Percentiles rank a stretch among this genome's conserved stretches.
These are phyloP conservation scores for Thymelicus sylvestris DNA, from an alignment of 2,888 invertebrate genomes.

Conservation along the genomic window DNA sequence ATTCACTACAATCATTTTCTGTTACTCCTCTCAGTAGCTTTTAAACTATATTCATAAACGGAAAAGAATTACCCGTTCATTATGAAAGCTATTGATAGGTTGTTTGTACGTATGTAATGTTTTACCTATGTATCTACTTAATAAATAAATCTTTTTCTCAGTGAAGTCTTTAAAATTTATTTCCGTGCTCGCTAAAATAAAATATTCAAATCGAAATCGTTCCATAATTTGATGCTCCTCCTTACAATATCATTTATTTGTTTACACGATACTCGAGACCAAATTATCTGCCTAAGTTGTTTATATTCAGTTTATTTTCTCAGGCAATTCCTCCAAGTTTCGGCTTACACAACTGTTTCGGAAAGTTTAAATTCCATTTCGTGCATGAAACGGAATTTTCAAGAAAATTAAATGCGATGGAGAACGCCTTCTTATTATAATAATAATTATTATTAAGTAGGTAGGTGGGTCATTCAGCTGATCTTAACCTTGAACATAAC, in stretches of 20 bases:
- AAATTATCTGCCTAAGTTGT: conserved; percentile 17
- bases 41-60: too few relatives aligned
- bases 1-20: too few relatives aligned
- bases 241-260: conserved; percentile 16
- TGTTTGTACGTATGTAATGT: too few relatives aligned
- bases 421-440: background rate
- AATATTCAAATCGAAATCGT: conserved; percentile 3
- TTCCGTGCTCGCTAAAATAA: background rate
- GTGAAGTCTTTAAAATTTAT: background rate
- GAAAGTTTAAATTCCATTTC: conserved; percentile 12
- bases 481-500: background rate
- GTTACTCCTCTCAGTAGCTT: too few relatives aligned
- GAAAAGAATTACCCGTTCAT: too few relatives aligned
- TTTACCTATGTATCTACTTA: too few relatives aligned
- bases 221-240: conserved; percentile 8
- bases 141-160: too few relatives aligned
- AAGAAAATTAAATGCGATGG: conserved; percentile 1
- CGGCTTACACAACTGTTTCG: conserved; percentile 8
- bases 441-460: background rate
- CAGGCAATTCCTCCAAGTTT: conserved; percentile 16
- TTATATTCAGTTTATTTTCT: conserved; percentile 13
- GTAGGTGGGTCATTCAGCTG: background rate
- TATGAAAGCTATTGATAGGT: too few relatives aligned
- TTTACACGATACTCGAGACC: conserved; percentile 2
- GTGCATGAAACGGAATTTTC: background rate